Conservation (phyloP, 2,888 invertebrate genomes). For the Dichetophora obliterata region DNA sequence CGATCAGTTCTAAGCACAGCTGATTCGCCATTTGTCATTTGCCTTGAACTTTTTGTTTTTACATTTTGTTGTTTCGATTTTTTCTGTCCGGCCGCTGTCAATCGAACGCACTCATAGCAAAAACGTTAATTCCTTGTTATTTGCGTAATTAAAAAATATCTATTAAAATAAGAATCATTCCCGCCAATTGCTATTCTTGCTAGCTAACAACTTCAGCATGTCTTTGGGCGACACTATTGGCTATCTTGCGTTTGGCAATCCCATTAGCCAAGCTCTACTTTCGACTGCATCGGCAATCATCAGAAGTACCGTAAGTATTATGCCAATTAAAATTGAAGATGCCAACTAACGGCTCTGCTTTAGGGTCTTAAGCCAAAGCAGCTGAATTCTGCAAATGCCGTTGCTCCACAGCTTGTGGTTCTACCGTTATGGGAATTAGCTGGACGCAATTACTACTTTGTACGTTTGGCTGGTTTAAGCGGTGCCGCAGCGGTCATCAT, state of each 20-base stretch:
- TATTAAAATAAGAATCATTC: no score
- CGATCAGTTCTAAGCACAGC: no score
- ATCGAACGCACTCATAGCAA: no score
- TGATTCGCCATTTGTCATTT: no score
- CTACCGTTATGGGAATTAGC: slow-evolving; percentile 55
- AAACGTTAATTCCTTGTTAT: no score
- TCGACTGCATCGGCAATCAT: slow-evolving; percentile 54
- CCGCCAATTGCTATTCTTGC: not conserved
- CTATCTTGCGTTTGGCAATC: slow-evolving; percentile 65
- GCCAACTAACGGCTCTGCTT: not conserved
- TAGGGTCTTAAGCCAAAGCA: slow-evolving; percentile 54
- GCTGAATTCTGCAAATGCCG: not conserved
- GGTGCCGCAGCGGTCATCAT: slow-evolving; percentile 90
- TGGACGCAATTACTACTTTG: slow-evolving; percentile 72
- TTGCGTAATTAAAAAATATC: no score
- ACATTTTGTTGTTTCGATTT: no score
- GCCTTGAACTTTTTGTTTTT: no score
- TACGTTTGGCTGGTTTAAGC: slow-evolving; percentile 80
- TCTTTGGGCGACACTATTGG: slow-evolving; percentile 60
- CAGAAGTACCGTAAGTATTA: slow-evolving; percentile 57
- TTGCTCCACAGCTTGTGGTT: not conserved
- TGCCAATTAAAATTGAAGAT: not conserved
- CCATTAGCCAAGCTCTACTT: slow-evolving; percentile 61
- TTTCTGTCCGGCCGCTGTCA: no score
- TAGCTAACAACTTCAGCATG: slow-evolving; percentile 52